These are phyloP conservation scores for Anolis carolinensis DNA, from an alignment of 2,113 vertebrate species.

Conservation along the genomic window DNA sequence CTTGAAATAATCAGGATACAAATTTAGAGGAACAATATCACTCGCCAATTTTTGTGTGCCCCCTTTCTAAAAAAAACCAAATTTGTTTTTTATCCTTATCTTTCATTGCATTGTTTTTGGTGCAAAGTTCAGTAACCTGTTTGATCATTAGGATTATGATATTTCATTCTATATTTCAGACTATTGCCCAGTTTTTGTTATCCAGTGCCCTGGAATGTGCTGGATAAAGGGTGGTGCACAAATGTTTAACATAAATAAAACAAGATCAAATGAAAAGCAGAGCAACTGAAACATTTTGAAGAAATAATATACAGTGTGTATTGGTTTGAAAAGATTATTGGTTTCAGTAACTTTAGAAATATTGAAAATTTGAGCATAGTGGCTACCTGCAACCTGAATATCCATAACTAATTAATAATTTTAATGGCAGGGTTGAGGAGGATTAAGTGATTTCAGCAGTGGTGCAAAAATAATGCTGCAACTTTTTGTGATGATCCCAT, in stretches of 20 bases:
- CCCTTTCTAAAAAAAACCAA: neutral
- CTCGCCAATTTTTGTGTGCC: neutral
- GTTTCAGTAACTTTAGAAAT: no score
- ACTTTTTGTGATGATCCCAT: neutral
- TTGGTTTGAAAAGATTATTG: no score
- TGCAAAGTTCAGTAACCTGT: neutral
- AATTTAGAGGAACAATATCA: neutral
- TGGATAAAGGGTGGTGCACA: neutral
- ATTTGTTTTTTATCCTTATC: no score
- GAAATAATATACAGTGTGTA: no score
- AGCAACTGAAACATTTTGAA: no score
- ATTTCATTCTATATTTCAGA: neutral
- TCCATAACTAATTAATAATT: neutral
- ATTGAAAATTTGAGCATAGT: neutral
- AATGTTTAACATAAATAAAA: neutral
- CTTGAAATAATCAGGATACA: neutral
- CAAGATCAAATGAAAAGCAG: neutral
- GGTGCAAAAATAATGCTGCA: neutral
- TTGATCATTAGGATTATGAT: neutral
- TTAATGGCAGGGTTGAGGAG: neutral
- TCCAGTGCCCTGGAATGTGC: neutral
- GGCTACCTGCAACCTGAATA: neutral
- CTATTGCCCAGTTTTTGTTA: neutral
- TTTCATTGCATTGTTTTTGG: neutral
- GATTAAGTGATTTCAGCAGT: neutral